Base-by-base conservation (phyloP, 1,140 invertebrate species). In the Drosophila repletoides region DNA sequence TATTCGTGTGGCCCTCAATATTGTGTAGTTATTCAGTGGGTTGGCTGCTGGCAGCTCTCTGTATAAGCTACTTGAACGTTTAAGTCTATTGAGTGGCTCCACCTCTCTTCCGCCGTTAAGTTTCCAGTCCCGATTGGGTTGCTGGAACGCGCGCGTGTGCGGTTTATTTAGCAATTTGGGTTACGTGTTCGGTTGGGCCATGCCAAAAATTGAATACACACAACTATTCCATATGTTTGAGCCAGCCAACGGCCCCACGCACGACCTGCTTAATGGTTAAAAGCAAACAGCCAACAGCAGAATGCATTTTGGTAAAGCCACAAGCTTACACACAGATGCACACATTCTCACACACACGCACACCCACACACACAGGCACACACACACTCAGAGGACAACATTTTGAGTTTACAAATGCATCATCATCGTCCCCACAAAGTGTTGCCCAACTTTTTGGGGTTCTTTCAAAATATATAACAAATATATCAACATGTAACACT, bases 101-200 rank as follows among this genome's bases (percentile, higher is more conserved):
- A 31, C 4, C 49, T 9, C 12, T 33, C 33, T n/a, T 14, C 5
- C n/a, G n/a, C n/a, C n/a, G n/a, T n/a, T n/a, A n/a, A n/a, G n/a
- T n/a, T 17, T 4, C 14, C 17, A 14, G 7, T 0, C 5, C 9
- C 2, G 1, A 17, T n/a, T n/a, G 5, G 10, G 5, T 21, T 28
- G 33, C 31, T 5, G 22, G 14, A 0, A 17, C 14, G 34, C 19
- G 52, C 40, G 74, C 72, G 69, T 65, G 72, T 83, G 77, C 65
- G 73, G 77, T 67, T 83, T 83, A 83, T 83, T 83, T 70, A 49
- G 73, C 60, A 83, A 83, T 83, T 83, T 73, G 48, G 70, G 77
- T 83, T 83, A 83, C 77, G 77, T 83, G 77, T 83, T 80, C 38
- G 59, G 58, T 64, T 58, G 75, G 36, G 43, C 19, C 59, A 76